phyloP scores from a whole-genome alignment of 2,888 invertebrate species.

The Drosophila anomalipes region DNA sequence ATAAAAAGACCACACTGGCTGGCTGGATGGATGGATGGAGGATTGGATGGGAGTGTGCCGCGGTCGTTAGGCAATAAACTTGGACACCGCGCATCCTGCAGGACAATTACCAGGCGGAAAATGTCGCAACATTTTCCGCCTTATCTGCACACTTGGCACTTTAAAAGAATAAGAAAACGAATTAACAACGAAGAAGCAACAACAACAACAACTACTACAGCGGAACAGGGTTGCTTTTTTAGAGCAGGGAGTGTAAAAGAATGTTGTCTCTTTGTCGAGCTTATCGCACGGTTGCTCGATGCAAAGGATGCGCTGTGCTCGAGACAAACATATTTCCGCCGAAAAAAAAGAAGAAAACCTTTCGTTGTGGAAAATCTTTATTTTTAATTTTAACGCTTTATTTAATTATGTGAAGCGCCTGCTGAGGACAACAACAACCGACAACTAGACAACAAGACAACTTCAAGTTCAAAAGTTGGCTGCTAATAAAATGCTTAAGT shows the following conservation, averaged over 20 bases:
- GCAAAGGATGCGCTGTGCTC: slow-evolving; percentile 34
- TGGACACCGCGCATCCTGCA: slow-evolving; percentile 70
- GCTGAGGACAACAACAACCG: slow-evolving; percentile 59
- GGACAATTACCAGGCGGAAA: slow-evolving; percentile 73
- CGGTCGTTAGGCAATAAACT: slow-evolving; percentile 84
- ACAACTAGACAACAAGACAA: slow-evolving; percentile 36
- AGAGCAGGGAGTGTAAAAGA: slow-evolving; percentile 8
- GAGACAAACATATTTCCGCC: slow-evolving; percentile 69
- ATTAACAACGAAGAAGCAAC: slow-evolving; percentile 41
- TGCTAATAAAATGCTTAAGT: slow-evolving; percentile 68
- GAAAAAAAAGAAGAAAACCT: slow-evolving; percentile 26
- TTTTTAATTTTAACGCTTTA: slow-evolving; percentile 83
- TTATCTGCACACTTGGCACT: slow-evolving; percentile 63
- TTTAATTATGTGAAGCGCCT: slow-evolving; percentile 79
- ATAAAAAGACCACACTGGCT: slow-evolving; percentile 59
- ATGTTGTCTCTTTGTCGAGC: slow-evolving; percentile 52
- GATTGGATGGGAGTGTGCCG: slow-evolving; percentile 61
- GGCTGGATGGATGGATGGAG: slow-evolving; percentile 8
- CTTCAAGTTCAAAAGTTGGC: slow-evolving; percentile 65
- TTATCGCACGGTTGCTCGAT: slow-evolving; percentile 39
- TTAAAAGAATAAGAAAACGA: slow-evolving; percentile 67
- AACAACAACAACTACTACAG: not conserved
- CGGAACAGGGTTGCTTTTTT: slow-evolving; percentile 11
- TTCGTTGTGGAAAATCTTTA: slow-evolving; percentile 69
- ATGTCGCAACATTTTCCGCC: slow-evolving; percentile 74